Percentiles rank a stretch among this genome's conserved stretches.
Evolutionary conservation across 2,888 invertebrate species (phyloP).

Genomic region (Allophyes oxyacanthae): DNA sequence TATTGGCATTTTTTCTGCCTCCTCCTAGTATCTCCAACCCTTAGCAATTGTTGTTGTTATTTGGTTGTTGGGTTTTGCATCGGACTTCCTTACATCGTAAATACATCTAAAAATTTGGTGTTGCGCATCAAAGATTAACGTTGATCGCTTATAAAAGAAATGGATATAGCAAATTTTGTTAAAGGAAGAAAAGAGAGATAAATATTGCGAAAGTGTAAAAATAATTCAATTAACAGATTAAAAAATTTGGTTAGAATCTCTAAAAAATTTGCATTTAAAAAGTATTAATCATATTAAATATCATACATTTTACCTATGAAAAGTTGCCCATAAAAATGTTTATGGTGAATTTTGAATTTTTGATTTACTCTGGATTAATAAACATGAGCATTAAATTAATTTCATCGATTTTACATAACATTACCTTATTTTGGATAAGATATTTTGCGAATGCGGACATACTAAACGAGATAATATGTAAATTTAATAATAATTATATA

Average conservation of each 20-base stretch:
- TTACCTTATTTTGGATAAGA: background rate
- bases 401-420: background rate
- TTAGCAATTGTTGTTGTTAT: no score
- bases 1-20: no score
- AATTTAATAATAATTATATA: slow-evolving; percentile 1
- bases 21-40: no score
- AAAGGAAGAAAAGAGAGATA: no score
- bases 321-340: background rate
- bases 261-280: slow-evolving; percentile 8
- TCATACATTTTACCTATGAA: slow-evolving; percentile 2
- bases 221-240: background rate
- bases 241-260: no score
- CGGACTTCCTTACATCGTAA: no score
- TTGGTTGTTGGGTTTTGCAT: no score
- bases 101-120: no score
- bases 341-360: slow-evolving; percentile 2
- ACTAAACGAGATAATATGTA: background rate
- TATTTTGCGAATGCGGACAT: slow-evolving; percentile 2
- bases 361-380: slow-evolving; percentile 5
- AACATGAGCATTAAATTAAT: background rate
- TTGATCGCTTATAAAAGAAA: no score
- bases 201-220: no score
- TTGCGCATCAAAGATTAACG: no score
- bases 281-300: slow-evolving; percentile 10
- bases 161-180: no score